These are phyloP conservation scores for Pollachius pollachius DNA, from an alignment of 2,113 vertebrate genomes.

Conservation along the genomic window DNA sequence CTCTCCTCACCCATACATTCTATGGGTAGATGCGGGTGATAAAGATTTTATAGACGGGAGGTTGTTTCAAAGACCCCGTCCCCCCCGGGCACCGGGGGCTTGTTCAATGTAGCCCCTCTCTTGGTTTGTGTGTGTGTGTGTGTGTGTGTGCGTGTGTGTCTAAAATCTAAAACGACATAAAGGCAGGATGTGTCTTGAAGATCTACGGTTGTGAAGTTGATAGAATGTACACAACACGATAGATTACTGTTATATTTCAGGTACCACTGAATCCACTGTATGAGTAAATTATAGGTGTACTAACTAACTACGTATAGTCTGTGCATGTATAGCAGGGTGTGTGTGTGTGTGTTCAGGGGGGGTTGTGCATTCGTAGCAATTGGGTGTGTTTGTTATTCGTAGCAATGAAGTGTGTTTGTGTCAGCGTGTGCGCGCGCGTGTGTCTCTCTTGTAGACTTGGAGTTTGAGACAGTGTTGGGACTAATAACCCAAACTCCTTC, in stretches of 20 bases:
- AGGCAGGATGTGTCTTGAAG: conserved; percentile 29
- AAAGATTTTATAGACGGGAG: conserved; percentile 41
- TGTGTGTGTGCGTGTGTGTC: conserved; percentile 23
- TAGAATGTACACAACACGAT: too few relatives aligned
- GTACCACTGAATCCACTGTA: too few relatives aligned
- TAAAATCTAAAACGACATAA: conserved; percentile 21
- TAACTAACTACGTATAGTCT: too few relatives aligned
- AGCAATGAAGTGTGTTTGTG: conserved; percentile 7
- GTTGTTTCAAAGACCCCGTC: conserved; percentile 41
- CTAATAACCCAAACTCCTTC: conserved; percentile 58
- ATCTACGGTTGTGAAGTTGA: too few relatives aligned
- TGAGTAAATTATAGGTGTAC: too few relatives aligned
- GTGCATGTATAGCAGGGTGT: too few relatives aligned
- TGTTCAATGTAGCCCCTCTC: background rate
- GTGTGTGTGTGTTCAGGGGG: conserved; percentile 19
- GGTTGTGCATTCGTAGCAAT: conserved; percentile 6
- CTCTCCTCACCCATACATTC: conserved; percentile 20
- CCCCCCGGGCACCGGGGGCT: conserved; percentile 32
- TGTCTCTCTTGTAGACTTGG: background rate
- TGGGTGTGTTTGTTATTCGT: conserved; percentile 13
- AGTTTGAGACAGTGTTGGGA: conserved; percentile 42
- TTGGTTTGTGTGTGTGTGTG: conserved; percentile 21
- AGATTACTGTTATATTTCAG: too few relatives aligned
- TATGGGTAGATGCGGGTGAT: conserved; percentile 38
- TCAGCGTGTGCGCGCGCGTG: conserved; percentile 16